These are phyloP conservation scores for Ciona savignyi DNA, from an alignment of 23 tunicate genomes.

Conservation along the genomic window DNA sequence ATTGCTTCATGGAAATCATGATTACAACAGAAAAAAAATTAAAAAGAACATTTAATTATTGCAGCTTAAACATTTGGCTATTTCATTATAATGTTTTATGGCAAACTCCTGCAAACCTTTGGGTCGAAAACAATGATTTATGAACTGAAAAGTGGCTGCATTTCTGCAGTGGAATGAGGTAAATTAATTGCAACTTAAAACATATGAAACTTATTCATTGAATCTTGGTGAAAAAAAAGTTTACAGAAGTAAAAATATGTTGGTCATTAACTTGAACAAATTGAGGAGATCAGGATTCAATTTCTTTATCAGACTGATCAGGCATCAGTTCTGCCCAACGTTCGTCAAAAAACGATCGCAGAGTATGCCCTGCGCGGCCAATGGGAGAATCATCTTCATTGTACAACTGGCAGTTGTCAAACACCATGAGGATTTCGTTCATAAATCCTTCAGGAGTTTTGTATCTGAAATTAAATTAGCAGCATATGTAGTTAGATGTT, in stretches of 20 bases:
- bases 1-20: no score
- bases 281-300: neutral
- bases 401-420: constrained; percentile 81
- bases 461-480: constrained; percentile 29
- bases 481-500: neutral
- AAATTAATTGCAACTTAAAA: neutral
- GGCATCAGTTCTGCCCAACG: constrained; percentile 39
- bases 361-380: constrained; percentile 81
- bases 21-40: no score
- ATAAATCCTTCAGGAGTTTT: constrained; percentile 49
- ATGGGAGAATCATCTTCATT: constrained; percentile 87
- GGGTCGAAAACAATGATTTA: no score
- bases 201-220: neutral
- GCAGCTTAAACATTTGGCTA: no score
- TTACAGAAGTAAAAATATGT: no score
- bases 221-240: no score
- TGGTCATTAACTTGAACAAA: no score
- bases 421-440: constrained; percentile 70
- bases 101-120: no score
- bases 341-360: constrained; percentile 52
- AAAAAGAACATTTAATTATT: no score
- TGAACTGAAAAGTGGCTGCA: no score
- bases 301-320: neutral
- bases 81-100: no score
- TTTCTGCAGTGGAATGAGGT: constrained; percentile 1